Conservation (phyloP, 2,797 vertebrate genomes). For the Prunella strophiata region DNA sequence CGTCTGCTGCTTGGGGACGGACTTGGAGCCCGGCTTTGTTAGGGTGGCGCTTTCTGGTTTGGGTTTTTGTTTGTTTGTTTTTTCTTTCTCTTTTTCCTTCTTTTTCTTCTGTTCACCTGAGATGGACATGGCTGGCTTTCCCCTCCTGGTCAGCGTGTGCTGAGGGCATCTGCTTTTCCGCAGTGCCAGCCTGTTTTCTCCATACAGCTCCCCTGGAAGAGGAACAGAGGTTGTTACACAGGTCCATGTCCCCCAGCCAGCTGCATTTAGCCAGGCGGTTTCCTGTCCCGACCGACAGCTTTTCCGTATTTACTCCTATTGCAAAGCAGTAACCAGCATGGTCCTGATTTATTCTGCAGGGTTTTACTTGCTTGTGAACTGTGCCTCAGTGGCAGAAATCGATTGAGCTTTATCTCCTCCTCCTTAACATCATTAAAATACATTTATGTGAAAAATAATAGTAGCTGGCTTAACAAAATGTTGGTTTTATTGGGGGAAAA, state of each 20-base stretch:
- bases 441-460: background rate
- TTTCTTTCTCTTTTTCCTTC: background rate
- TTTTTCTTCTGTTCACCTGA: too few species aligned
- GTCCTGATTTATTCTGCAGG: background rate
- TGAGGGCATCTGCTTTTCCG: background rate
- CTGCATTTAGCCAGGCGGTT: background rate
- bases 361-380: background rate
- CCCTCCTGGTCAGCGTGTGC: background rate
- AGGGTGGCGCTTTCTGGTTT: background rate
- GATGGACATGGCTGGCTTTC: background rate
- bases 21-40: too few species aligned
- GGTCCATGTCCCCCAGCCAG: background rate
- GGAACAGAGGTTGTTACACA: background rate
- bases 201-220: background rate
- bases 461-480: background rate
- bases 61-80: background rate
- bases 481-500: background rate
- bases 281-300: background rate
- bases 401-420: background rate
- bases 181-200: background rate
- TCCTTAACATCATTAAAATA: background rate
- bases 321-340: background rate
- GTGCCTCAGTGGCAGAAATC: background rate
- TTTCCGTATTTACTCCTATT: background rate
- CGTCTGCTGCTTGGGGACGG: fast-evolving